Evolutionary conservation across 1,140 invertebrate genomes (phyloP).

Genomic region (Stegodyphus dumicola): DNA sequence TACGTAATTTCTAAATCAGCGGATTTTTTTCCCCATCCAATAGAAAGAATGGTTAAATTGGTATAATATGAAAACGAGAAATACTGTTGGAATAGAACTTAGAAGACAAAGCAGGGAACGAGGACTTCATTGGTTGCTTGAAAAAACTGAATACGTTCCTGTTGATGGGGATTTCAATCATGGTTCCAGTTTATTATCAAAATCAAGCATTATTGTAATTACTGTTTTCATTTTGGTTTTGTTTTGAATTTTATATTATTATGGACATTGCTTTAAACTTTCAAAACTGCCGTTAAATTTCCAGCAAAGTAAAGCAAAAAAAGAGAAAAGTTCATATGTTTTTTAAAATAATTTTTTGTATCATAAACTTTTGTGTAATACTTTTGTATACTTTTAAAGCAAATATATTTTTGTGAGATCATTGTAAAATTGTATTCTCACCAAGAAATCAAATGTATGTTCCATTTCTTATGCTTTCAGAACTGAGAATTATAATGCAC

Average conservation of each 20-base stretch:
- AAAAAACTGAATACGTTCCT: slow-evolving; percentile 40
- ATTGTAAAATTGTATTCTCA: too few species aligned
- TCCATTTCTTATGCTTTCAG: too few species aligned
- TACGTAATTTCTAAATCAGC: too few species aligned
- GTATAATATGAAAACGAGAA: slow-evolving; percentile 39
- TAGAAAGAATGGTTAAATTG: slow-evolving; percentile 55
- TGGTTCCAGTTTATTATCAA: background rate
- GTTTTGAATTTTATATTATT: background rate
- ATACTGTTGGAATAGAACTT: slow-evolving; percentile 43
- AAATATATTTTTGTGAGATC: too few species aligned
- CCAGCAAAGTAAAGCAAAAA: background rate
- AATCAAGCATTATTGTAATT: background rate
- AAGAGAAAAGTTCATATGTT: background rate
- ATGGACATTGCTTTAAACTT: background rate
- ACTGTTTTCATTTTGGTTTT: background rate
- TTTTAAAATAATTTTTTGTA: too few species aligned
- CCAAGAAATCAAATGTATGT: too few species aligned
- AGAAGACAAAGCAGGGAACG: slow-evolving; percentile 23
- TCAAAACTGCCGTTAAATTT: background rate
- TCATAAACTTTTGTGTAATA: too few species aligned
- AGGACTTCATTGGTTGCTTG: slow-evolving; percentile 37
- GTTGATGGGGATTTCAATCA: background rate
- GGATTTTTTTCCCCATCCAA: background rate
- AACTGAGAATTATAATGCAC: too few species aligned
- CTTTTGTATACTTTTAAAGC: too few species aligned